Evolutionary conservation across 2,888 invertebrate genomes (phyloP).

Genomic region (Lydus trimaculatus): DNA sequence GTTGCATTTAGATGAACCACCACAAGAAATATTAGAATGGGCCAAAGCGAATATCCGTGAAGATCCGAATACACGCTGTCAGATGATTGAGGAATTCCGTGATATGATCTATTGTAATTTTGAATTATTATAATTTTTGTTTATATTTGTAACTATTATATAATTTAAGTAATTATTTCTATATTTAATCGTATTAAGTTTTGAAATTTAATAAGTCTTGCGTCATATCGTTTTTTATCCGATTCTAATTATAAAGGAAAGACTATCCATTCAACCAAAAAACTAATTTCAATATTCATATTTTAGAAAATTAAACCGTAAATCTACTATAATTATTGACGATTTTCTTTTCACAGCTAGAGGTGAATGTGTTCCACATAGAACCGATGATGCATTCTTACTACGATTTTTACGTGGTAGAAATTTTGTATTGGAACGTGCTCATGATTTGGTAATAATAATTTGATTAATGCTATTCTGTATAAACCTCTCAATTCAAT

Average conservation of each 20-base stretch:
- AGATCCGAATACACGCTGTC: conserved; percentile 70
- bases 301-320: background rate
- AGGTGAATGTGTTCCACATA: conserved; percentile 61
- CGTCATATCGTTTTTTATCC: background rate
- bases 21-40: conserved; percentile 70
- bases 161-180: background rate
- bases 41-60: conserved; percentile 73
- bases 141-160: background rate
- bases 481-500: no score
- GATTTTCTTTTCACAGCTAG: conserved; percentile 66
- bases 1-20: conserved; percentile 70
- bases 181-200: background rate
- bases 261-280: background rate
- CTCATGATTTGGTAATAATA: conserved; percentile 72
- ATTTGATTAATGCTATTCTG: background rate
- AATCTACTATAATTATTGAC: conserved; percentile 5
- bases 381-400: conserved; percentile 65
- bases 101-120: conserved; percentile 74
- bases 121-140: background rate
- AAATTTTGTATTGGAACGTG: conserved; percentile 72
- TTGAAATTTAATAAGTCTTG: conserved; percentile 1
- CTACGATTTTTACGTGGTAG: conserved; percentile 77
- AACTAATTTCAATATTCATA: no score
- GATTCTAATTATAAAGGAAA: conserved; percentile 3
- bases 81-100: conserved; percentile 72